A percentile compares a stretch with the other conserved stretches of the same genome.
These are phyloP conservation scores for Pongo pygmaeus DNA, from an alignment of 2,113 vertebrate species.

Conservation along the genomic window DNA sequence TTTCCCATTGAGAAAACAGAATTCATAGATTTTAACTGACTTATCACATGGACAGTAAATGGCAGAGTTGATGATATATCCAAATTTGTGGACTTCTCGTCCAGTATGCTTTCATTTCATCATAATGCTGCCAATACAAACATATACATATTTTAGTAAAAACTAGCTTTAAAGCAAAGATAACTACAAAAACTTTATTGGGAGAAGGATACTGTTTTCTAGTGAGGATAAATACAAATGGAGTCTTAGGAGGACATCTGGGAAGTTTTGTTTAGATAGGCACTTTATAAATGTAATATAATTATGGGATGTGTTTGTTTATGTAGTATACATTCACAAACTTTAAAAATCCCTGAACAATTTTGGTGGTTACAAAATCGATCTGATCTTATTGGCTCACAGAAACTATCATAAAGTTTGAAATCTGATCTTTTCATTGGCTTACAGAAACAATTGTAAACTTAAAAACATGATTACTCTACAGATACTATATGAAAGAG, in stretches of 20 bases:
- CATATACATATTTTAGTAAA: neutral
- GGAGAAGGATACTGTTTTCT: neutral
- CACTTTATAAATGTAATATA: neutral
- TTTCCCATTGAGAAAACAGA: neutral
- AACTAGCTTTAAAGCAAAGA: neutral
- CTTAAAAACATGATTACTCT: neutral
- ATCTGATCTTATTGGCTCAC: neutral
- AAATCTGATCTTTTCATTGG: constrained; percentile 1
- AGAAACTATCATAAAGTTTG: constrained; percentile 7
- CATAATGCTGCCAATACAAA: neutral
- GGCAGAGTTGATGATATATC: neutral
- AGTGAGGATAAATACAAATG: neutral
- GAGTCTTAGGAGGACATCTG: neutral
- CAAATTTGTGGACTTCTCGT: constrained; percentile 31
- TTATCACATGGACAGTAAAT: neutral
- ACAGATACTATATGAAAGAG: neutral
- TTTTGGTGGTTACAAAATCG: neutral
- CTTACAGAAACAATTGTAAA: constrained; percentile 32
- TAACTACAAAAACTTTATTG: neutral
- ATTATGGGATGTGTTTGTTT: constrained; percentile 41
- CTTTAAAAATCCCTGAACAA: constrained; percentile 2
- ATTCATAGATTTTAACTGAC: neutral
- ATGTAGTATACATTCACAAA: neutral
- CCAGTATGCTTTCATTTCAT: neutral
- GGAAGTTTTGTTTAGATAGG: neutral